Evolutionary conservation across 2,797 vertebrate species (phyloP).

Genomic region (Myotis daubentonii): DNA sequence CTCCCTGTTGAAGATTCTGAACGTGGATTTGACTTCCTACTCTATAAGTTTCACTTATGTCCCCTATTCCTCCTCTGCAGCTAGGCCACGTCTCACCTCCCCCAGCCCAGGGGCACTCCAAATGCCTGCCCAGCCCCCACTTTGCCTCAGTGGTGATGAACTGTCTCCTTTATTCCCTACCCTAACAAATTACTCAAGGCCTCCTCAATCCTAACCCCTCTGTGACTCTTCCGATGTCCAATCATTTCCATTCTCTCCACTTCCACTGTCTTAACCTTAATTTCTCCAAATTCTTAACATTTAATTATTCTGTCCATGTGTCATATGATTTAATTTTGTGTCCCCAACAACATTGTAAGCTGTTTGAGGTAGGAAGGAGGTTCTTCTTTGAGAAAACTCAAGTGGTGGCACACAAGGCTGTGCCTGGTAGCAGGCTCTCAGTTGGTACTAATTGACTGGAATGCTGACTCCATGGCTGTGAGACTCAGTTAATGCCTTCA

Average conservation of each 20-base stretch:
- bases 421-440: background rate
- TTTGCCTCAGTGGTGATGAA: background rate
- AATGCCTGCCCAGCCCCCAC: rapidly evolving
- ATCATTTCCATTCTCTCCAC: background rate
- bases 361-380: background rate
- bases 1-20: background rate
- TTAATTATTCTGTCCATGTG: background rate
- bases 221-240: background rate
- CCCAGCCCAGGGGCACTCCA: rapidly evolving
- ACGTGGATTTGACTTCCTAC: background rate
- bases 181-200: background rate
- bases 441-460: background rate
- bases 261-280: background rate
- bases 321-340: background rate
- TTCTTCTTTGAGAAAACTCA: background rate
- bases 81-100: background rate
- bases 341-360: background rate
- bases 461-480: background rate
- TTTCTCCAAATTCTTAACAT: background rate
- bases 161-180: background rate
- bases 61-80: background rate
- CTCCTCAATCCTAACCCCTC: background rate
- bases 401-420: no score
- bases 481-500: background rate
- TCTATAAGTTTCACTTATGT: background rate